Base-by-base conservation (phyloP, 2,797 vertebrate genomes). In the Pseudomugil gertrudae region DNA sequence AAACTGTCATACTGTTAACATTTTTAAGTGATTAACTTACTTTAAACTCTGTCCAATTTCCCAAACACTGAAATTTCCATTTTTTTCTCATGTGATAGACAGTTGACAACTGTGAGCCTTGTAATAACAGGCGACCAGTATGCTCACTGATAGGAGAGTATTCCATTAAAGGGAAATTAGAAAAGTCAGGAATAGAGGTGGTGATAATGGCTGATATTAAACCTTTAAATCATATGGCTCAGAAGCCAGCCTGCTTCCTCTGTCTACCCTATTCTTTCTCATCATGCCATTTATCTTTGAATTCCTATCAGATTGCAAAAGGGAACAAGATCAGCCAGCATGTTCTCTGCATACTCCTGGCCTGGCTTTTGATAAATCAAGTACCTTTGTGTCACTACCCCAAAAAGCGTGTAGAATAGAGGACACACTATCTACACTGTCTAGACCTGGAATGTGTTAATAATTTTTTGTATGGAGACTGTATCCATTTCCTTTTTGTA, bases 171-270 rank as follows among this genome's bases (percentile, higher is more conserved):
- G 75, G 40, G 58, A 87, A 86, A 90, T 90, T 89, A 91, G 75
- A 63, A 81, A 90, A 88, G 79, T 85, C 80, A 76, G 89, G 88
- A 90, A 89, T 78, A 89, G 83, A 80, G 86, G 82, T 75, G 72
- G 87, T 83, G 83, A 85, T 90, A 89, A 91, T 60, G 85, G 83
- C 86, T 86, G 84, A 88, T 92, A 91, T 89, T 90, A 89, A 84
- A 80, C 60, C 78, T 85, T 66, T 91, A 90, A 93, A 91, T 92
- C 88, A 91, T 83, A 66, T 55, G 58, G 67, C 81, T 80, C 78
- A 84, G 69, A 64, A 86, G 68, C 77, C 64, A 55, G 61, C 83
- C 38, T 51, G 54, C 69, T 64, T 32, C 43, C 62, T 60, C 45
- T 66, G 57, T 68, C 67, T 68, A 63, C 74, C 36, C 27, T 33